Evolutionary conservation across 2,113 vertebrate species (phyloP).

Genomic region (Albula glossodonta): DNA sequence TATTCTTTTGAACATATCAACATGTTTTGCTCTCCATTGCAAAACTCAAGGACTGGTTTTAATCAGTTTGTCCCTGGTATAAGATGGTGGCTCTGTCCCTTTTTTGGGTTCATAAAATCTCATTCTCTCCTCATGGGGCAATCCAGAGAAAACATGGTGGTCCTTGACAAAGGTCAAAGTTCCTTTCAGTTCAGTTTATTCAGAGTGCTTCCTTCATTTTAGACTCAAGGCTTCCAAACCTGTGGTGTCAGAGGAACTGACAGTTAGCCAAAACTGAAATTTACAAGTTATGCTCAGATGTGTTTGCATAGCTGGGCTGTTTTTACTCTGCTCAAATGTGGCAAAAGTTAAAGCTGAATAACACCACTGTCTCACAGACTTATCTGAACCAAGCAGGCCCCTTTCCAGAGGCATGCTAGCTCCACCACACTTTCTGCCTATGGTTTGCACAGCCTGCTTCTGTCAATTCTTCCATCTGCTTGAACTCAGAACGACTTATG

Average conservation of each 20-base stretch:
- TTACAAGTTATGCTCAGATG: too few species aligned
- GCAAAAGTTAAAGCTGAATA: background rate
- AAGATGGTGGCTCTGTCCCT: too few species aligned
- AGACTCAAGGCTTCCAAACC: background rate
- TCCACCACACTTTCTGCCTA: background rate
- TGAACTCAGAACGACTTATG: conserved; percentile 13
- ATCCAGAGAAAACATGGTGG: too few species aligned
- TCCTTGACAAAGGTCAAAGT: background rate
- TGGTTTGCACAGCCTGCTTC: background rate
- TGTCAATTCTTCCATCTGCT: background rate
- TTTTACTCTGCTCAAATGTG: background rate
- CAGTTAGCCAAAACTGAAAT: too few species aligned
- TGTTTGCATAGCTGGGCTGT: too few species aligned
- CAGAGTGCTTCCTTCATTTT: background rate
- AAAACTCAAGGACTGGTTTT: too few species aligned
- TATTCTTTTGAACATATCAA: too few species aligned
- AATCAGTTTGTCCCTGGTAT: too few species aligned
- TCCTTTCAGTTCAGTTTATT: background rate
- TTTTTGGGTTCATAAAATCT: too few species aligned
- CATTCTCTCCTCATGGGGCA: too few species aligned
- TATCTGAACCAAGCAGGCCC: background rate
- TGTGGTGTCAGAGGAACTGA: background rate
- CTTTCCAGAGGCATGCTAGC: background rate
- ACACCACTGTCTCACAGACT: background rate
- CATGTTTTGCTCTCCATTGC: too few species aligned